Conservation (phyloP, 2,888 invertebrate genomes). For the Melanargia galathea region DNA sequence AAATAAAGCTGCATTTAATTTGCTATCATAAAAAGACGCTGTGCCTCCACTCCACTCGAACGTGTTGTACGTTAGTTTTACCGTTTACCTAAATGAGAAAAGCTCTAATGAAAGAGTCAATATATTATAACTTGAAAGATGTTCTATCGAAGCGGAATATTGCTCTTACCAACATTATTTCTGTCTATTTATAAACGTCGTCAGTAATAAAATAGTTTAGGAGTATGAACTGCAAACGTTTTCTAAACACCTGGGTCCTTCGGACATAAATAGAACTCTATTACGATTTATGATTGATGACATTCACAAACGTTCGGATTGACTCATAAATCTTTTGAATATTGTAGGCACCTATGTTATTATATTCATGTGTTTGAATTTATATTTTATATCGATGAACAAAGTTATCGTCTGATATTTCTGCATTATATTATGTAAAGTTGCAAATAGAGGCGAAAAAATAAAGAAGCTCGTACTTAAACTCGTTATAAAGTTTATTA, state of each 20-base stretch:
- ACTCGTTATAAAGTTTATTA: too few relatives aligned
- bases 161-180: constrained; percentile 3
- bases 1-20: too few relatives aligned
- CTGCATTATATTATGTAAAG: too few relatives aligned
- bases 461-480: too few relatives aligned
- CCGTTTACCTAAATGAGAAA: constrained; percentile 56
- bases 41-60: background rate
- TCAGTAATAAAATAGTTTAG: constrained; percentile 4
- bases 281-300: constrained; percentile 20
- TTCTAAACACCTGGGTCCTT: constrained; percentile 47
- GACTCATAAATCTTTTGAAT: constrained; percentile 25
- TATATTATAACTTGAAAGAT: constrained; percentile 22
- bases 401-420: background rate
- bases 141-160: background rate
- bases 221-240: constrained; percentile 1
- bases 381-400: background rate
- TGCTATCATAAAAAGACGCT: too few relatives aligned
- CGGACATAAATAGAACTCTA: constrained; percentile 37
- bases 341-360: too few relatives aligned
- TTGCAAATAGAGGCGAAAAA: too few relatives aligned
- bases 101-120: constrained; percentile 54
- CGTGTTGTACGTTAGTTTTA: constrained; percentile 50
- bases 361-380: background rate
- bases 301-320: constrained; percentile 17
- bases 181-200: constrained; percentile 17